Evolutionary conservation across 2,113 vertebrate genomes (phyloP).

Genomic region (Paramisgurnus dabryanus): DNA sequence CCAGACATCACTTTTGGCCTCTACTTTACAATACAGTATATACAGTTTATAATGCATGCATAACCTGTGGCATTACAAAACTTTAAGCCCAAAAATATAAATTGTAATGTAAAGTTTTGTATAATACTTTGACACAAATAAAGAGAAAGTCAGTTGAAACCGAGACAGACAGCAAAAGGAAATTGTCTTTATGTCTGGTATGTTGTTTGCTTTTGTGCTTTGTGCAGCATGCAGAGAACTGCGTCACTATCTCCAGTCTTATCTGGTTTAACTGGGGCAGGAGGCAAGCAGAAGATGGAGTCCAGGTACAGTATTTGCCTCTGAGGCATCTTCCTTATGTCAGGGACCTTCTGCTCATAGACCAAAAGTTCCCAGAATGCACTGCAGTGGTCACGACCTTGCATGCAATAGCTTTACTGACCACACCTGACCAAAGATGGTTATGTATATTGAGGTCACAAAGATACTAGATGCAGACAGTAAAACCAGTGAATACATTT

Average conservation of each 20-base stretch:
- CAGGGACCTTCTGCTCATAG: not conserved
- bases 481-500: too few species aligned
- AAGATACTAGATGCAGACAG: too few species aligned
- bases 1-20: too few species aligned
- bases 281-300: slow-evolving; percentile 61
- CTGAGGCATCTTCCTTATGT: slow-evolving; percentile 30
- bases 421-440: not conserved
- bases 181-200: slow-evolving; percentile 58
- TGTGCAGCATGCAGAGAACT: slow-evolving; percentile 61
- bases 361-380: not conserved
- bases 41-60: too few species aligned
- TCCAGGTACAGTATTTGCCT: slow-evolving; percentile 68
- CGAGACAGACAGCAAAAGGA: slow-evolving; percentile 48
- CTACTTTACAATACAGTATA: too few species aligned
- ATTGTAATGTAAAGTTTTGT: too few species aligned
- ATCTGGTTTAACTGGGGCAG: slow-evolving; percentile 67
- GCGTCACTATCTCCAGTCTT: slow-evolving; percentile 66
- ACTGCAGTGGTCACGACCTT: not conserved
- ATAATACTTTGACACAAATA: not conserved
- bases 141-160: not conserved
- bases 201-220: slow-evolving; percentile 72
- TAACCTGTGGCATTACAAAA: too few species aligned
- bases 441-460: too few species aligned
- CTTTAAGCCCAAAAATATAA: too few species aligned
- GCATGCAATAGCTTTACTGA: slow-evolving; percentile 1